Conservation (phyloP, 2,797 vertebrate genomes). For the Pseudotriccus pelzelni region DNA sequence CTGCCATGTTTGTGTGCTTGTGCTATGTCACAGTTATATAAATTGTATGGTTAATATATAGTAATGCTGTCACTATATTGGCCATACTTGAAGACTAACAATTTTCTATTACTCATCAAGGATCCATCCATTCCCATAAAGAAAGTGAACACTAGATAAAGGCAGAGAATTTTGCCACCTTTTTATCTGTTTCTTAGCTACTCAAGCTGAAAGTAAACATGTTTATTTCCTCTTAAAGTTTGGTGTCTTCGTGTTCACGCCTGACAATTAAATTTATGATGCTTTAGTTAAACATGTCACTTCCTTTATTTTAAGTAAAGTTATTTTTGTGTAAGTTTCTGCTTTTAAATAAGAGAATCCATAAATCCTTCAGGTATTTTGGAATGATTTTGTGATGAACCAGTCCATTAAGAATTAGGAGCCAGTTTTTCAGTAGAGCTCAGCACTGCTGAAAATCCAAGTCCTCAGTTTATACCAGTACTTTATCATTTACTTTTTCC, state of each 20-base stretch:
- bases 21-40: neutral
- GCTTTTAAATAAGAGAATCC: neutral
- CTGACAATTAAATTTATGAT: neutral
- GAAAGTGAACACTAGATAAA: neutral
- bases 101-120: neutral
- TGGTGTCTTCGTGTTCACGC: neutral
- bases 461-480: neutral
- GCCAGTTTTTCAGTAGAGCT: neutral
- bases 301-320: neutral
- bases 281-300: neutral
- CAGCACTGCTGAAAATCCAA: neutral
- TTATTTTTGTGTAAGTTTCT: neutral
- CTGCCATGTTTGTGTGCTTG: neutral
- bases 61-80: neutral
- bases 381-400: neutral
- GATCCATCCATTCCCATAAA: neutral
- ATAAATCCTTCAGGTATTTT: slow-evolving; percentile 15
- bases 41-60: neutral
- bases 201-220: neutral
- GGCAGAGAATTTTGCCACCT: neutral
- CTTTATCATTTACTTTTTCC: neutral
- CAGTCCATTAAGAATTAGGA: neutral
- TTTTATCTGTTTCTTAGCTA: neutral
- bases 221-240: too few species aligned
- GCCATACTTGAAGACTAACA: neutral